Evolutionary conservation across 2,113 vertebrate genomes (phyloP).

Genomic region (Nipponia nippon): DNA sequence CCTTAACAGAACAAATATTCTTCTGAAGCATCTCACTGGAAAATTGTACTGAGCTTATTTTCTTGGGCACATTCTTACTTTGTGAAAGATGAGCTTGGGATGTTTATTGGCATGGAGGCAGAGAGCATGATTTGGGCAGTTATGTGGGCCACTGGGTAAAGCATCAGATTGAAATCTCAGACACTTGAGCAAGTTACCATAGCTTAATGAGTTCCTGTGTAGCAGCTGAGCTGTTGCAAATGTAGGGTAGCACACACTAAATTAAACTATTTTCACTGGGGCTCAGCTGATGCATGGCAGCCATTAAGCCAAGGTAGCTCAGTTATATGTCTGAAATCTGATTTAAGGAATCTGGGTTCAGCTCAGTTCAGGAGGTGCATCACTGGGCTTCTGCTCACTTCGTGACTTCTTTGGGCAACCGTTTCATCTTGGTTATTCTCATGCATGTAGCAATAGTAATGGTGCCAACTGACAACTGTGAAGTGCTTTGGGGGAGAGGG

Average conservation of each 20-base stretch:
- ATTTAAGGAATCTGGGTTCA: background rate
- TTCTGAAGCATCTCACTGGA: background rate
- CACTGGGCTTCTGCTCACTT: background rate
- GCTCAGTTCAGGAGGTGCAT: background rate
- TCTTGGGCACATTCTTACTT: background rate
- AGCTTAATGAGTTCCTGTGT: slow-evolving; percentile 37
- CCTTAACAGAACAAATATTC: background rate
- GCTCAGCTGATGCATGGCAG: slow-evolving; percentile 41
- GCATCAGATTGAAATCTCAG: slow-evolving; percentile 26
- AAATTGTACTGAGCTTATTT: background rate
- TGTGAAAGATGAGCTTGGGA: background rate
- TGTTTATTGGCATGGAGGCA: background rate
- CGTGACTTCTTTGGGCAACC: background rate
- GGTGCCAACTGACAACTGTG: background rate
- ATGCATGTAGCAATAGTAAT: background rate
- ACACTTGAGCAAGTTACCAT: slow-evolving; percentile 50
- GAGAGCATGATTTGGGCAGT: background rate
- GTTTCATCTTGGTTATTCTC: background rate
- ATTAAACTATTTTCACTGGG: slow-evolving; percentile 12
- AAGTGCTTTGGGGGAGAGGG: background rate
- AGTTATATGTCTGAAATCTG: background rate
- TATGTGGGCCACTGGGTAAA: slow-evolving; percentile 43
- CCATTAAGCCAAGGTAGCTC: background rate
- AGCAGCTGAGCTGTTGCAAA: slow-evolving; percentile 56
- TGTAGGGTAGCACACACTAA: slow-evolving; percentile 20